These are phyloP conservation scores for Epiblema foenella DNA, from an alignment of 2,888 invertebrate species.

Conservation along the genomic window DNA sequence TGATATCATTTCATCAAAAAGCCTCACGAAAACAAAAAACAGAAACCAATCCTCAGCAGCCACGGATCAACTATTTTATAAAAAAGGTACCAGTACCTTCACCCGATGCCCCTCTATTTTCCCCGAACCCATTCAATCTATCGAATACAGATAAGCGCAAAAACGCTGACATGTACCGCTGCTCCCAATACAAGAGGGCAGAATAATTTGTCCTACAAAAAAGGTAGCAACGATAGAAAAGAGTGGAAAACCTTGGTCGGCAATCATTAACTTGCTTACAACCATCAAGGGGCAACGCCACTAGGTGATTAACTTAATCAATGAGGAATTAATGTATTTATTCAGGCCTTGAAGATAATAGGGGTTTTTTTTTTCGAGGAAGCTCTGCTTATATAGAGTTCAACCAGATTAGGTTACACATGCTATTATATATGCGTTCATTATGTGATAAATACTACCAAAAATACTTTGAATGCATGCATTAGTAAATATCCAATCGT, in stretches of 20 bases:
- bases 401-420: too few relatives aligned
- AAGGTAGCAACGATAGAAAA: constrained; percentile 46
- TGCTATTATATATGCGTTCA: too few relatives aligned
- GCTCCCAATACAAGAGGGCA: constrained; percentile 50
- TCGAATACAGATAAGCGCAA: constrained; percentile 46
- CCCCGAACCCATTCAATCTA: constrained; percentile 45
- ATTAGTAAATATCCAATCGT: too few relatives aligned
- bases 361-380: too few relatives aligned
- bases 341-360: too few relatives aligned
- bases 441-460: too few relatives aligned
- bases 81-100: not conserved
- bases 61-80: too few relatives aligned
- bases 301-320: constrained; percentile 45
- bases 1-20: too few relatives aligned
- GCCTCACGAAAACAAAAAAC: not conserved
- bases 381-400: too few relatives aligned
- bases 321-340: constrained; percentile 3
- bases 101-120: constrained; percentile 27
- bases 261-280: constrained; percentile 47
- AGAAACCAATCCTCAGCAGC: constrained; percentile 11
- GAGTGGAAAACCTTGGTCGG: constrained; percentile 43
- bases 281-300: constrained; percentile 49
- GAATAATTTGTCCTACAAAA: constrained; percentile 51
- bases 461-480: too few relatives aligned
- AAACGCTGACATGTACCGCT: constrained; percentile 52